These are phyloP conservation scores for Gymnoscopelus microlampas DNA, from an alignment of 2,797 vertebrate species.

Conservation along the genomic window DNA sequence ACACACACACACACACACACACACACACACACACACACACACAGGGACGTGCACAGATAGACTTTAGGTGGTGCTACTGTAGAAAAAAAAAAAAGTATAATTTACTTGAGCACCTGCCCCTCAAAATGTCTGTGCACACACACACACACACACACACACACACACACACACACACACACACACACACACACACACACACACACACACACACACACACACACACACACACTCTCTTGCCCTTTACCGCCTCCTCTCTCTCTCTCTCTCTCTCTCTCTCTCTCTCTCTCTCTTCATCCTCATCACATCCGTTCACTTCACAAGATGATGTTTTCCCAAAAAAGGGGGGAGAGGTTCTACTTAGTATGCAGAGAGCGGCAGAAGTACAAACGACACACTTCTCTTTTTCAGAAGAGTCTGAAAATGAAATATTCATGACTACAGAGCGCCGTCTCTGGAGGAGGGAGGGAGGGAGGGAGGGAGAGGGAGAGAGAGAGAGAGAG, in stretches of 20 bases:
- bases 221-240: neutral
- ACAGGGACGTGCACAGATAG: too few species aligned
- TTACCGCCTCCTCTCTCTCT: too few species aligned
- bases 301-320: slow-evolving; percentile 59
- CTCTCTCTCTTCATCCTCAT: slow-evolving; percentile 41
- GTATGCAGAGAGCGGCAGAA: slow-evolving; percentile 68
- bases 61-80: too few species aligned
- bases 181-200: too few species aligned
- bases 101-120: too few species aligned
- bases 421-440: slow-evolving; percentile 79
- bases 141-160: too few species aligned
- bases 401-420: slow-evolving; percentile 68
- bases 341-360: slow-evolving; percentile 62
- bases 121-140: too few species aligned
- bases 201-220: too few species aligned
- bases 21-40: too few species aligned
- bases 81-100: too few species aligned
- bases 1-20: too few species aligned
- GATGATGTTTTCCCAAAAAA: slow-evolving; percentile 39
- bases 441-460: slow-evolving; percentile 51
- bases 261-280: slow-evolving; percentile 15
- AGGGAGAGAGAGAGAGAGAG: slow-evolving; percentile 1
- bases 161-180: too few species aligned
- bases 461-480: neutral
- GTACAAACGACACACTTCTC: slow-evolving; percentile 63